Conservation (phyloP, 1,140 invertebrate species). For the Drosophila lowei region DNA sequence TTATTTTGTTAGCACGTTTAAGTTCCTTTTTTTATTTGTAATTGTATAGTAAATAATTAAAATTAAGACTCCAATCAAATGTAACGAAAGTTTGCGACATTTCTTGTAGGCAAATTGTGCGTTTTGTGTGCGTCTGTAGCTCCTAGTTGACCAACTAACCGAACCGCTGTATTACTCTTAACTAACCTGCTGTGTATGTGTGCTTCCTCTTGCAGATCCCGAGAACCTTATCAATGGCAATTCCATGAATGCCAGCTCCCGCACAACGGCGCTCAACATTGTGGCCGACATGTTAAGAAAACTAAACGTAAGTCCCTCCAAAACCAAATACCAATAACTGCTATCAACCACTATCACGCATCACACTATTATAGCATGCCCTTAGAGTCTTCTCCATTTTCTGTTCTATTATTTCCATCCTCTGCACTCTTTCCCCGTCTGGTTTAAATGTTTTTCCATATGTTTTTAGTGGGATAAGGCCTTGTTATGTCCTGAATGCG, state of each 20-base stretch:
- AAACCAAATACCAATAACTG: slow-evolving; percentile 12
- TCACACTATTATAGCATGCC: slow-evolving; percentile 16
- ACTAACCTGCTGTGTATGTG: slow-evolving; percentile 65
- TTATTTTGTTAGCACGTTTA: slow-evolving; percentile 19
- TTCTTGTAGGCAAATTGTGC: slow-evolving; percentile 62
- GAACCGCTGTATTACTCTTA: slow-evolving; percentile 28
- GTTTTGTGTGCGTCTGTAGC: slow-evolving; percentile 54
- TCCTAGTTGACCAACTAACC: slow-evolving; percentile 34
- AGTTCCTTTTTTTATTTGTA: slow-evolving; percentile 27
- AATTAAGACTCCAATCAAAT: slow-evolving; percentile 29
- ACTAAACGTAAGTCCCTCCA: slow-evolving; percentile 89
- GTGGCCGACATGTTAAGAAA: slow-evolving; percentile 96
- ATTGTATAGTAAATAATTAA: slow-evolving; percentile 49
- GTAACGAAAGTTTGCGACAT: slow-evolving; percentile 58
- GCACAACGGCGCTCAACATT: slow-evolving; percentile 96
- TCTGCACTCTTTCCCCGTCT: slow-evolving; percentile 3
- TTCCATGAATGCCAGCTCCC: slow-evolving; percentile 91
- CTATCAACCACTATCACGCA: too few relatives aligned
- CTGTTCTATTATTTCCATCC: slow-evolving; percentile 2
- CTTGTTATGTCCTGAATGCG: slow-evolving; percentile 78
- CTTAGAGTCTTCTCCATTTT: background rate
- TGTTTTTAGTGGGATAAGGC: slow-evolving; percentile 82
- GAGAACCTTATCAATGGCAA: slow-evolving; percentile 87
- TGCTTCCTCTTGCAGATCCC: slow-evolving; percentile 82
- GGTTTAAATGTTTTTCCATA: slow-evolving; percentile 57